phyloP scores from a whole-genome alignment of 2,888 invertebrate species.

The Heliconius cydno region DNA sequence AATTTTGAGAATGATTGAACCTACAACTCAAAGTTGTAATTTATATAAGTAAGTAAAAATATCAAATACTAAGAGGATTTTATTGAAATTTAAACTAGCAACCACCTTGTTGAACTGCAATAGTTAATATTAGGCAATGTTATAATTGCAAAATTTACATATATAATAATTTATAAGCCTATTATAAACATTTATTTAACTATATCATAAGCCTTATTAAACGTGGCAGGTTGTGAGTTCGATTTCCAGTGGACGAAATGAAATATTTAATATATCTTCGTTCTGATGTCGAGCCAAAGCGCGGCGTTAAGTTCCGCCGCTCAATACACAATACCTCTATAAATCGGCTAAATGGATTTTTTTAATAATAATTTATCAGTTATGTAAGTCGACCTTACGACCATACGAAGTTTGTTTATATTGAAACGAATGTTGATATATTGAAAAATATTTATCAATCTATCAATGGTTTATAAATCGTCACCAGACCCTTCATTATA shows the following conservation, averaged over 20 bases:
- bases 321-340: too few species aligned
- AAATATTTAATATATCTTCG: too few species aligned
- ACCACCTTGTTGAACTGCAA: not conserved
- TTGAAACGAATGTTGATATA: constrained; percentile 32
- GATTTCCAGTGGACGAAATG: too few species aligned
- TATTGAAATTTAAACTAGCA: not conserved
- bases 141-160: not conserved
- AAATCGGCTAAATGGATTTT: too few species aligned
- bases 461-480: constrained; percentile 38
- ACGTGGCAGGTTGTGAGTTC: too few species aligned
- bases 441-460: constrained; percentile 35
- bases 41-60: not conserved
- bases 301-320: too few species aligned
- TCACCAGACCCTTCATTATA: constrained; percentile 45
- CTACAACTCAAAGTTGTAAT: not conserved
- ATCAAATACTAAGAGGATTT: not conserved
- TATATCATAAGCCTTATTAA: too few species aligned
- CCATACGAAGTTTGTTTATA: constrained; percentile 25
- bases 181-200: too few species aligned
- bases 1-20: too few species aligned
- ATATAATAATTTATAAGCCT: not conserved
- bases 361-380: not conserved
- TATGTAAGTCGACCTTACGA: constrained; percentile 36
- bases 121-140: not conserved
- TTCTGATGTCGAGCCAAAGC: too few species aligned